Evolutionary conservation across 2,797 vertebrate species (phyloP).

Genomic region (Pitangus sulphuratus): DNA sequence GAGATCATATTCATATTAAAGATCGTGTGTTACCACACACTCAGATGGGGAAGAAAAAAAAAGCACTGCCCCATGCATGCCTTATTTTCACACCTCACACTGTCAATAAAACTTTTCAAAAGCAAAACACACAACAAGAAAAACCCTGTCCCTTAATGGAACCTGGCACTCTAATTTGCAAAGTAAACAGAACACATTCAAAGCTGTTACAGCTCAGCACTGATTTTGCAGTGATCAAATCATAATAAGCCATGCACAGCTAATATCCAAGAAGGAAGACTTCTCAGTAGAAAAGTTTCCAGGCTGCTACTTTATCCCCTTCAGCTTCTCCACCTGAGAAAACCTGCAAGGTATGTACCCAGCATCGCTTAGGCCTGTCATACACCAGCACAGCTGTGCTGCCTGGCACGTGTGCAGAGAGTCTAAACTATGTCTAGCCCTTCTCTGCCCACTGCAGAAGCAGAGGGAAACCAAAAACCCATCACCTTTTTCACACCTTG

Average conservation of each 20-base stretch:
- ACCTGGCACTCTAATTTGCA: neutral
- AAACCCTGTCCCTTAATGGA: neutral
- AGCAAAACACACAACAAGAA: neutral
- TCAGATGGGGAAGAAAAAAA: neutral
- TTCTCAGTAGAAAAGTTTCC: neutral
- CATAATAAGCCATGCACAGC: neutral
- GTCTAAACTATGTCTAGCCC: neutral
- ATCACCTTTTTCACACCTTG: neutral
- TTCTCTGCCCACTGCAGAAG: neutral
- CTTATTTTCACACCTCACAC: constrained; percentile 4
- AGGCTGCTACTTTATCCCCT: neutral
- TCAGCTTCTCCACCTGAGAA: neutral
- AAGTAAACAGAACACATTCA: neutral
- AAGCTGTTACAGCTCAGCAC: neutral
- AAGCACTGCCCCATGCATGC: neutral
- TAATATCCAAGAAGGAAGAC: neutral
- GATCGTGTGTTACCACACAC: neutral
- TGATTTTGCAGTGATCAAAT: neutral
- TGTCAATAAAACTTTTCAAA: neutral
- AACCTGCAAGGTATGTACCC: neutral
- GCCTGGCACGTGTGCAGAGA: neutral
- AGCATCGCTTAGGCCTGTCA: neutral
- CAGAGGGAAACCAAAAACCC: neutral
- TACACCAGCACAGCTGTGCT: neutral
- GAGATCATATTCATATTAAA: neutral